Evolutionary conservation across 2,888 invertebrate genomes (phyloP).

Genomic region (Eupsilia transversa): DNA sequence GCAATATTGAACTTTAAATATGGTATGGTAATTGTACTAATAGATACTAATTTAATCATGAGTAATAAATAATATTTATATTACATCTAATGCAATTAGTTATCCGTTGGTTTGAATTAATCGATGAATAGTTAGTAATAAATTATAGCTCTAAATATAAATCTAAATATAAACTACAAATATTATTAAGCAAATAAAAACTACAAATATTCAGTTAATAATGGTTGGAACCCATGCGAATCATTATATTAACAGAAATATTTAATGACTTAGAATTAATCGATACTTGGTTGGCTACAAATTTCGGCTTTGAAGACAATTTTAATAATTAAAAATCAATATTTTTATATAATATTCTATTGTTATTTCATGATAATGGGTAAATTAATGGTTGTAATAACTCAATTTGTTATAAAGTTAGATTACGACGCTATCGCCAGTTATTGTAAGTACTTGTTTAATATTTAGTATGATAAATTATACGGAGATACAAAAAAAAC

Average conservation of each 20-base stretch:
- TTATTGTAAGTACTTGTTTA: too few relatives aligned
- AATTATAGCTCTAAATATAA: background rate
- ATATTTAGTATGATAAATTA: too few relatives aligned
- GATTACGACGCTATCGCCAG: background rate
- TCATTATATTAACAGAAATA: conserved; percentile 5
- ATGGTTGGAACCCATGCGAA: conserved; percentile 2
- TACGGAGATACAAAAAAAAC: background rate
- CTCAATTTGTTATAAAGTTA: background rate
- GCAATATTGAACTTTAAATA: conserved; percentile 1
- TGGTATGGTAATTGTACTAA: conserved; percentile 16
- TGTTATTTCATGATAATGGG: background rate
- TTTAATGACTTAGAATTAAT: background rate
- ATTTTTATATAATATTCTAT: too few relatives aligned
- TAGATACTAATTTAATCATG: conserved; percentile 7
- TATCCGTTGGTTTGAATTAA: conserved; percentile 8
- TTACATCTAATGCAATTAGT: conserved; percentile 14
- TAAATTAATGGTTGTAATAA: background rate
- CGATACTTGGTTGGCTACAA: conserved; percentile 12
- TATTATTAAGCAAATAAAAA: conserved; percentile 10
- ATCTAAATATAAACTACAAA: conserved; percentile 12
- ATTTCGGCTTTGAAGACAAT: conserved; percentile 3
- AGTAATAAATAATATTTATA: background rate
- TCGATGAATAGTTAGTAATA: conserved; percentile 15
- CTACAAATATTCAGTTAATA: conserved; percentile 6
- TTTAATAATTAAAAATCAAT: background rate